Conservation (phyloP, 2,888 invertebrate genomes). For the Allygus modestus region DNA sequence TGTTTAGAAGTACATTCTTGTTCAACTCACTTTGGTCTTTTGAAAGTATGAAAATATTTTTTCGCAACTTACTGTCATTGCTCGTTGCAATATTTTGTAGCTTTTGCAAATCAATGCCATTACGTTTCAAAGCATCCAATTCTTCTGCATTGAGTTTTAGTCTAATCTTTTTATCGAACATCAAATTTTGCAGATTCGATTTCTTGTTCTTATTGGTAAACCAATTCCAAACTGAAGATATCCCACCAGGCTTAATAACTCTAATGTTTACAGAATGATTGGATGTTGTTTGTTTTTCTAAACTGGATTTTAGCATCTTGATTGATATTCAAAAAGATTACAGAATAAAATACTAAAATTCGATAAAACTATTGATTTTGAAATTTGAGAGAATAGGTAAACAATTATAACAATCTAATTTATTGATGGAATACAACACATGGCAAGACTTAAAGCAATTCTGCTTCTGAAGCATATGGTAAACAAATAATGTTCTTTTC, state of each 20-base stretch:
- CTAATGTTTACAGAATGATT: not conserved
- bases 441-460: not conserved
- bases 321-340: not conserved
- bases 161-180: not conserved
- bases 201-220: not conserved
- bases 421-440: not conserved
- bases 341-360: not conserved
- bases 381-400: not conserved
- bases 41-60: not conserved
- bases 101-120: not conserved
- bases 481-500: not conserved
- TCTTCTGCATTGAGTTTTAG: not conserved
- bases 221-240: conserved; percentile 11
- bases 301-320: not conserved
- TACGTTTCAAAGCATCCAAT: conserved; percentile 11
- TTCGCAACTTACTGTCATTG: not conserved
- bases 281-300: not conserved
- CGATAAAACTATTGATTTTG: conserved; percentile 1
- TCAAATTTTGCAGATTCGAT: not conserved
- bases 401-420: not conserved
- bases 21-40: not conserved
- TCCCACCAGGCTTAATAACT: conserved; percentile 7
- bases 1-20: not conserved
- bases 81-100: not conserved
- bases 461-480: not conserved